Evolutionary conservation across 2,113 vertebrate genomes (phyloP).

Genomic region (Zeus faber): DNA sequence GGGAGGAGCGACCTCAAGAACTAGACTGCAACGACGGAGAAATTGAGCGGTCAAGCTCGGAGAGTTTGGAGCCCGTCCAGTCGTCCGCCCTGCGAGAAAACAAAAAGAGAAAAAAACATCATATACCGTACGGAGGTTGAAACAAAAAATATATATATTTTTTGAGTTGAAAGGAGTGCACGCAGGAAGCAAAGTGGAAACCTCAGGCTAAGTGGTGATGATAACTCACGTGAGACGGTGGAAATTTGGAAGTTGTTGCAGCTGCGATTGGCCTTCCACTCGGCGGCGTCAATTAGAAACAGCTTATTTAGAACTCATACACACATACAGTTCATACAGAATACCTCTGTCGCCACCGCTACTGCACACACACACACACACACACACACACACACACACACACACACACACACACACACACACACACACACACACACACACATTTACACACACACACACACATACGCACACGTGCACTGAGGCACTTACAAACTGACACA

Average conservation of each 20-base stretch:
- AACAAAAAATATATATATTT: no score
- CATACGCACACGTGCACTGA: constrained; percentile 4
- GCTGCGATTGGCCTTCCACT: constrained; percentile 10
- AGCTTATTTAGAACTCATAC: constrained; percentile 41
- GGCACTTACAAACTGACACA: constrained; percentile 38
- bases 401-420: constrained; percentile 5
- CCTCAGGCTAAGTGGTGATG: neutral
- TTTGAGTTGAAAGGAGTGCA: no score
- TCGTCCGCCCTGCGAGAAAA: no score
- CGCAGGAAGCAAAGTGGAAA: no score
- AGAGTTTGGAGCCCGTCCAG: no score
- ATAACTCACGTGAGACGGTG: constrained; percentile 19
- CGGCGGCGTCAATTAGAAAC: constrained; percentile 43
- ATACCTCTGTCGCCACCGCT: neutral
- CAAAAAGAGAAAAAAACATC: no score
- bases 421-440: neutral
- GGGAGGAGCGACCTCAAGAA: no score
- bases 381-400: constrained; percentile 6
- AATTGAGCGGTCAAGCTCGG: no score
- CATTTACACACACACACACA: constrained; percentile 10
- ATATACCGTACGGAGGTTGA: no score
- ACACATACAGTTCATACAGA: neutral
- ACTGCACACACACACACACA: constrained; percentile 3
- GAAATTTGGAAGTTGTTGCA: no score
- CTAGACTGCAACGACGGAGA: no score